phyloP scores from a whole-genome alignment of 2,888 invertebrate genomes.

The Chorisops tibialis region DNA sequence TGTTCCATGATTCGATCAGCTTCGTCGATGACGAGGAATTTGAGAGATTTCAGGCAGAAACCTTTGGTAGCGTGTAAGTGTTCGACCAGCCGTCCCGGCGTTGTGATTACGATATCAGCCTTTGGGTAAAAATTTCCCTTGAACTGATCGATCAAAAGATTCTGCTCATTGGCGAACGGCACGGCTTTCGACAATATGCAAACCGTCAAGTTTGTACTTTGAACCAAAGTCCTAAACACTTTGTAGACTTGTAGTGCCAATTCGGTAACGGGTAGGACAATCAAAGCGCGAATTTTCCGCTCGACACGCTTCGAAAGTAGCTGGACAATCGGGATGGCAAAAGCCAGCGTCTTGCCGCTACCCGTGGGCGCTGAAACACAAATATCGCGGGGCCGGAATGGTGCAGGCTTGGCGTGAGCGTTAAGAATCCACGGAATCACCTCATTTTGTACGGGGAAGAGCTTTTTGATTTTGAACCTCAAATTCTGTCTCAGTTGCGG shows the following conservation, averaged over 20 bases:
- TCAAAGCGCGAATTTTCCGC: conserved; percentile 72
- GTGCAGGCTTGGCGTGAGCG: conserved; percentile 58
- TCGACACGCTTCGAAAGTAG: conserved; percentile 61
- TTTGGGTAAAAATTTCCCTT: conserved; percentile 47
- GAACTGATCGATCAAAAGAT: conserved; percentile 58
- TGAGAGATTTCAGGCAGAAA: conserved; percentile 66
- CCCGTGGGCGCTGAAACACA: conserved; percentile 98
- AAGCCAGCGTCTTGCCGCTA: conserved; percentile 94
- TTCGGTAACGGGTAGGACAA: conserved; percentile 91
- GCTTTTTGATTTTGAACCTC: conserved; percentile 62
- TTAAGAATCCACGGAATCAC: conserved; percentile 74
- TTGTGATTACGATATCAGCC: conserved; percentile 85
- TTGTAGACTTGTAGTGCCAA: conserved; percentile 84
- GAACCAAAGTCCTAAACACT: conserved; percentile 71
- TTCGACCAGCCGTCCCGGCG: conserved; percentile 89
- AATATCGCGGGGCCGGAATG: conserved; percentile 78
- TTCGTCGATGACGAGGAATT: conserved; percentile 91
- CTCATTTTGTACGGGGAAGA: conserved; percentile 82
- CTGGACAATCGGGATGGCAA: conserved; percentile 87
- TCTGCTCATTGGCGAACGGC: conserved; percentile 66
- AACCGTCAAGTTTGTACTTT: conserved; percentile 66
- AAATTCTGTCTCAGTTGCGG: conserved; percentile 61
- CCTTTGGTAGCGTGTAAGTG: conserved; percentile 83
- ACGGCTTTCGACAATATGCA: conserved; percentile 67
- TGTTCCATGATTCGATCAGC: conserved; percentile 94